phyloP scores from a whole-genome alignment of 2,113 vertebrate species.

The Ciconia maguari region DNA sequence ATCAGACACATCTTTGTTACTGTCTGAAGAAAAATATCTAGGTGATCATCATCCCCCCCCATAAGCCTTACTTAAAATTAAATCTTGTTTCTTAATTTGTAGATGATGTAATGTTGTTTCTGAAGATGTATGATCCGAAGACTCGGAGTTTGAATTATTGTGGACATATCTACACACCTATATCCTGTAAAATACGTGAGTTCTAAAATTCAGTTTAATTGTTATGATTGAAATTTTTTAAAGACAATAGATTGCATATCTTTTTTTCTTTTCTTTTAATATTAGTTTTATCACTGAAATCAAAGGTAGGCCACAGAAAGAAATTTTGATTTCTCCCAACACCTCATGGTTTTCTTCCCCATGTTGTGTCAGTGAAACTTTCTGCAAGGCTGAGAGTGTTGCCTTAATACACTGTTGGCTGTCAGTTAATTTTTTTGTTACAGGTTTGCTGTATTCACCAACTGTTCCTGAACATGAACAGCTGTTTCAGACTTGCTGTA shows the following conservation, averaged over 20 bases:
- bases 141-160: slow-evolving; percentile 99
- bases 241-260: not conserved
- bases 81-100: slow-evolving; percentile 5
- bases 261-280: not conserved
- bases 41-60: not conserved
- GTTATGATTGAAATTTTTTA: not conserved
- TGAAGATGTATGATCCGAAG: slow-evolving; percentile 99
- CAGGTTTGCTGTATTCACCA: not conserved
- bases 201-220: not conserved
- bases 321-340: not conserved
- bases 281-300: not conserved
- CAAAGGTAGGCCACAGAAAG: not conserved
- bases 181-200: slow-evolving; percentile 99
- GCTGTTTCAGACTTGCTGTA: not conserved
- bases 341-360: not conserved
- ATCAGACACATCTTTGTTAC: not conserved
- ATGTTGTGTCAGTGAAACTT: not conserved
- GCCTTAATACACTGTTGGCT: not conserved
- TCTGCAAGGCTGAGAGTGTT: not conserved
- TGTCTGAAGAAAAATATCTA: not conserved
- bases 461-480: not conserved
- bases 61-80: not conserved
- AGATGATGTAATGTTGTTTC: slow-evolving; percentile 99
- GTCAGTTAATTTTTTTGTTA: not conserved
- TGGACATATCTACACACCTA: slow-evolving; percentile 99